A percentile compares a stretch with the other conserved stretches of the same genome.
phyloP scores from a whole-genome alignment of 2,797 vertebrate species.

The Crax fasciolata region DNA sequence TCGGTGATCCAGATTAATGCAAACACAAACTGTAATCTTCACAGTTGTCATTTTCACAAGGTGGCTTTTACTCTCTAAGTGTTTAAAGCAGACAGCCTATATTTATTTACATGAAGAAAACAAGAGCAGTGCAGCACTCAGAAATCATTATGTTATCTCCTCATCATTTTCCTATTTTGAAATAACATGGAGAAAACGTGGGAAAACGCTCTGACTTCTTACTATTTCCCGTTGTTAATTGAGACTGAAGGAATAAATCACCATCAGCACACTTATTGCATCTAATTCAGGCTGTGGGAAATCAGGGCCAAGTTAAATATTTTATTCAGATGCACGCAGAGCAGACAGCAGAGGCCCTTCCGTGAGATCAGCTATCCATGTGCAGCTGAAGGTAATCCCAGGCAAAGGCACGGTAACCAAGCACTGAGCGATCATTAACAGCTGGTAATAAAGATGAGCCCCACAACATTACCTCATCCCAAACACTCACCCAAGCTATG shows the following conservation, averaged over 20 bases:
- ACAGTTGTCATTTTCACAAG: slow-evolving; percentile 1
- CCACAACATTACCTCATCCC: not conserved
- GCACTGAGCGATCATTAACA: slow-evolving; percentile 33
- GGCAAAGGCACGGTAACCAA: not conserved
- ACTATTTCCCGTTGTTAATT: not conserved
- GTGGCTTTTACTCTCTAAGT: not conserved
- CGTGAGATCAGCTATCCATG: not conserved
- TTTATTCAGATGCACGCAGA: not conserved
- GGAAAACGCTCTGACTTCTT: not conserved
- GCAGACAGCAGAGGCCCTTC: slow-evolving; percentile 27
- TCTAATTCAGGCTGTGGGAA: not conserved
- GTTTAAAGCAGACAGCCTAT: not conserved
- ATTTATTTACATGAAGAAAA: not conserved
- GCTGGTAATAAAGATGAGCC: not conserved
- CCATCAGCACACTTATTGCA: not conserved
- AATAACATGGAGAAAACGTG: not conserved
- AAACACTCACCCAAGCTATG: not conserved
- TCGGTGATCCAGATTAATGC: not conserved
- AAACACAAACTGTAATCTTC: slow-evolving; percentile 2
- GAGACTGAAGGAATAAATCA: not conserved
- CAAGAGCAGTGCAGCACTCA: not conserved
- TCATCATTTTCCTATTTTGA: not conserved
- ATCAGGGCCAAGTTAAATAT: slow-evolving; percentile 29
- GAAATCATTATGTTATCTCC: not conserved
- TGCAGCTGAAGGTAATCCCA: slow-evolving; percentile 26